These are phyloP conservation scores for Pristionchus maxplancki DNA, from an alignment of 2,888 invertebrate species.

Conservation along the genomic window DNA sequence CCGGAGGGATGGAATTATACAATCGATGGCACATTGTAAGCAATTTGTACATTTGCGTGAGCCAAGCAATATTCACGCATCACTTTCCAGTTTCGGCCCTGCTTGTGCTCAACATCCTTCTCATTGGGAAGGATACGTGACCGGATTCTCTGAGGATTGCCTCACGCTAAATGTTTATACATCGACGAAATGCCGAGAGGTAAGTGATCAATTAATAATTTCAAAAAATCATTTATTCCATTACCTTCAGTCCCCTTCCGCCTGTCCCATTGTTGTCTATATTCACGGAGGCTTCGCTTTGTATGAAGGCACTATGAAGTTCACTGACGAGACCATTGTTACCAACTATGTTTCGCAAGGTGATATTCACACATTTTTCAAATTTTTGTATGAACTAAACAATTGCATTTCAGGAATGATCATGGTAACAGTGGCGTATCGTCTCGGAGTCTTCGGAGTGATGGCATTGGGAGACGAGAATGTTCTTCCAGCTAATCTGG, in stretches of 20 bases:
- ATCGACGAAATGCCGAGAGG: neutral
- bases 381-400: neutral
- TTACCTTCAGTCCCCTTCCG: neutral
- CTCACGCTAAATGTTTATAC: conserved; percentile 27
- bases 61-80: too few species aligned
- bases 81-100: conserved; percentile 37
- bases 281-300: conserved; percentile 21
- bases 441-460: conserved; percentile 18
- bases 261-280: conserved; percentile 36
- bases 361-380: neutral
- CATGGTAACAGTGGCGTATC: conserved; percentile 16
- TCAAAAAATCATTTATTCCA: neutral
- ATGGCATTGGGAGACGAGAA: conserved; percentile 42
- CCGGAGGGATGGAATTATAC: conserved; percentile 30
- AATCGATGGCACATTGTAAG: conserved; percentile 11
- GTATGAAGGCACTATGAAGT: neutral
- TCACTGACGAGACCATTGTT: neutral
- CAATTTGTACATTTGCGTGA: too few species aligned
- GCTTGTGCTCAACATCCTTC: neutral
- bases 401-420: neutral
- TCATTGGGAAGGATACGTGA: neutral
- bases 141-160: conserved; percentile 44
- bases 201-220: neutral
- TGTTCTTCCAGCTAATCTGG: conserved; percentile 37
- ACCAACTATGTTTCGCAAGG: conserved; percentile 5